These are phyloP conservation scores for Lasioglossum vierecki DNA, from an alignment of 2,888 invertebrate species.

Conservation along the genomic window DNA sequence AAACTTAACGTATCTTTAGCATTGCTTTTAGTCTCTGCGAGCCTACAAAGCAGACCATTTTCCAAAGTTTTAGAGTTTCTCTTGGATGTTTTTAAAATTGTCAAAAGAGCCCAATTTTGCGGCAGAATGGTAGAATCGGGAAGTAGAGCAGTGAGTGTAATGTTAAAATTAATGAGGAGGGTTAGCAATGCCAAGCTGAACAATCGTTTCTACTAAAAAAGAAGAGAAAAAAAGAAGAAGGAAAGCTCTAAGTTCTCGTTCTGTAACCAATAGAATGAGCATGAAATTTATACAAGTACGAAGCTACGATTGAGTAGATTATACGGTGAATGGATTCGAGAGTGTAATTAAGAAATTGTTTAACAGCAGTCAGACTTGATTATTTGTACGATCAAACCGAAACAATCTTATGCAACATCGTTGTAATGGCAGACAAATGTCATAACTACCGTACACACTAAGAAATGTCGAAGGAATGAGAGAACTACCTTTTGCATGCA, in stretches of 20 bases:
- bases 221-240: background rate
- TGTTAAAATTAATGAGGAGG: constrained; percentile 27
- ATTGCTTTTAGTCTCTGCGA: background rate
- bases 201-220: constrained; percentile 7
- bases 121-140: background rate
- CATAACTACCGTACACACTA: constrained; percentile 53
- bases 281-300: background rate
- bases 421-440: constrained; percentile 28
- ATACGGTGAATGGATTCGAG: background rate
- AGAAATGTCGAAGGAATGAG: constrained; percentile 68
- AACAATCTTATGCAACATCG: constrained; percentile 2
- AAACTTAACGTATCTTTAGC: background rate
- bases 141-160: constrained; percentile 7
- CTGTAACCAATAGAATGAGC: background rate
- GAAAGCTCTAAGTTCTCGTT: constrained; percentile 2
- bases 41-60: constrained; percentile 21
- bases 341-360: constrained; percentile 12
- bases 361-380: constrained; percentile 11
- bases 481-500: constrained; percentile 77
- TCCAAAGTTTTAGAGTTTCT: background rate
- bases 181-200: constrained; percentile 49
- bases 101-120: background rate
- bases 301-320: background rate
- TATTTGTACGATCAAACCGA: constrained; percentile 17
- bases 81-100: background rate